Conservation (phyloP, 2,113 vertebrate genomes). For the Rhinolophus sinicus region DNA sequence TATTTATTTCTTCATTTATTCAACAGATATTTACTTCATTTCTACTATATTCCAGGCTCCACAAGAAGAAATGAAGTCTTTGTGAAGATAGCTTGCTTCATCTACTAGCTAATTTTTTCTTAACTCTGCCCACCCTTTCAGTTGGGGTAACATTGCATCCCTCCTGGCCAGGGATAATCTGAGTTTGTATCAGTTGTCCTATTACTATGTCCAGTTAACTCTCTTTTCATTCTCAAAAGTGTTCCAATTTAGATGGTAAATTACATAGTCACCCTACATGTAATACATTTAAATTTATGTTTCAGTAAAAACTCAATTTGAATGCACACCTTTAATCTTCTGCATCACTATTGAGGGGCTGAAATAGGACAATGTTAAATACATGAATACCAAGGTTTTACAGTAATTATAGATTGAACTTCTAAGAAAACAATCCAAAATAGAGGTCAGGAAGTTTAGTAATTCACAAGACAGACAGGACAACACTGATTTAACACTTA, state of each 20-base stretch:
- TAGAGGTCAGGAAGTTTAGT: neutral
- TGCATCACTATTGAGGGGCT: neutral
- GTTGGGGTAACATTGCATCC: neutral
- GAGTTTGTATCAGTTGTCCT: neutral
- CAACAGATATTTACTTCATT: neutral
- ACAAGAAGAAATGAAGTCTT: neutral
- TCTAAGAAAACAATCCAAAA: neutral
- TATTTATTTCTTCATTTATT: constrained; percentile 3
- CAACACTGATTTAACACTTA: neutral
- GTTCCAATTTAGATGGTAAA: neutral
- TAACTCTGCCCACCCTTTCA: neutral
- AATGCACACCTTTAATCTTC: neutral
- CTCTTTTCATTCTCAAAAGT: neutral
- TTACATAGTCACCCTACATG: neutral
- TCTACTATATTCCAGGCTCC: neutral
- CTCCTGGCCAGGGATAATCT: neutral
- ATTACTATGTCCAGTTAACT: neutral
- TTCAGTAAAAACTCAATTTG: neutral
- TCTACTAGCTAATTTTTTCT: neutral
- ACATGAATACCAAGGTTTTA: neutral
- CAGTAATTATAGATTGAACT: neutral
- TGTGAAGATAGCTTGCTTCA: neutral
- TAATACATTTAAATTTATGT: neutral
- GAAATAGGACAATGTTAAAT: neutral
- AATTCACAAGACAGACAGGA: neutral